Conservation (phyloP, 2,113 vertebrate genomes). For the Bagarius yarrelli region DNA sequence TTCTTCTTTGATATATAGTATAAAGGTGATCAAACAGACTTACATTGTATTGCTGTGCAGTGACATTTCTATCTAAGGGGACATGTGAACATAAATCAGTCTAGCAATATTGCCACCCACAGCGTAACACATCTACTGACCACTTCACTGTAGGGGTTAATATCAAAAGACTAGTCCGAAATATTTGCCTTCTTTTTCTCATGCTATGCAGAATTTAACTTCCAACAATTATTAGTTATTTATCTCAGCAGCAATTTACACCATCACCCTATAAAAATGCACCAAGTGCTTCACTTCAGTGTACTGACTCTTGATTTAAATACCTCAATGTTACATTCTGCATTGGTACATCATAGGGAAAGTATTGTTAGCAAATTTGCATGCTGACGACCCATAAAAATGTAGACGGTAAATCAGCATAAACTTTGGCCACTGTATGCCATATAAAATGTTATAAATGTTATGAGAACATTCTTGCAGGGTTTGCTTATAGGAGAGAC, state of each 20-base stretch:
- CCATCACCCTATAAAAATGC: neutral
- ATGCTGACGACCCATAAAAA: neutral
- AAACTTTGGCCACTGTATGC: neutral
- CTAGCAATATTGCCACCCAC: neutral
- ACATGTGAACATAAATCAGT: neutral
- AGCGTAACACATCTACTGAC: neutral
- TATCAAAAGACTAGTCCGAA: neutral
- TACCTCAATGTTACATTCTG: neutral
- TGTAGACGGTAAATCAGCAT: neutral
- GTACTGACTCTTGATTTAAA: neutral
- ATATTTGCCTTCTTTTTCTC: neutral
- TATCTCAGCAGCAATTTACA: neutral
- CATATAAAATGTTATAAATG: neutral
- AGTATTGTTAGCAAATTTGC: neutral
- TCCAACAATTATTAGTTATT: neutral
- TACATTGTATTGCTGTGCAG: neutral
- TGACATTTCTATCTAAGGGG: neutral
- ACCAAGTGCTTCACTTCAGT: neutral
- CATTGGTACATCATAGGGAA: neutral
- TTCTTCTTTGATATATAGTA: neutral
- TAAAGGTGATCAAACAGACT: neutral
- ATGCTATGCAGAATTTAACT: neutral
- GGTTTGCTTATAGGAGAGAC: neutral
- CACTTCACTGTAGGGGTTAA: neutral
- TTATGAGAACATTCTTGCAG: neutral